phyloP scores from a whole-genome alignment of 2,113 vertebrate genomes.

The Cyprinus carpio region DNA sequence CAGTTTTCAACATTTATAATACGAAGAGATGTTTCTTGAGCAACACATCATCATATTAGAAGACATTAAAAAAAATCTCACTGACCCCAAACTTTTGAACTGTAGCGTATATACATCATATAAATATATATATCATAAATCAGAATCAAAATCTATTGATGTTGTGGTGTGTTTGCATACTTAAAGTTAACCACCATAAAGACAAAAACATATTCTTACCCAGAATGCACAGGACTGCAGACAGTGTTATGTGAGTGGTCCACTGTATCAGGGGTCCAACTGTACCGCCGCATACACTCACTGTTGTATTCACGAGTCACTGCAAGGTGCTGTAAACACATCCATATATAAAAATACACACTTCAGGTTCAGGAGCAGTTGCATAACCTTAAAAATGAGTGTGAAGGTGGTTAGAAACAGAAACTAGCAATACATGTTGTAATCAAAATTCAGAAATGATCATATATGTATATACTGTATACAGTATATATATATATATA shows the following conservation, averaged over 20 bases:
- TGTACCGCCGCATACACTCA: conserved; percentile 93
- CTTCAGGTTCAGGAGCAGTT: too few relatives aligned
- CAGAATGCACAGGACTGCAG: conserved; percentile 96
- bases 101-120: not conserved
- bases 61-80: not conserved
- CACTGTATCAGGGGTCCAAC: conserved; percentile 94
- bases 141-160: not conserved
- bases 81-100: not conserved
- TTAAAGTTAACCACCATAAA: not conserved
- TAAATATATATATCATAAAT: not conserved
- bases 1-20: too few relatives aligned
- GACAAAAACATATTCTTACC: conserved; percentile 78
- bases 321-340: conserved; percentile 82
- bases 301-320: conserved; percentile 91
- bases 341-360: not conserved
- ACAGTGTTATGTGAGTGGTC: conserved; percentile 92
- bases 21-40: too few relatives aligned
- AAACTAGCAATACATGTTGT: too few relatives aligned
- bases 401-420: too few relatives aligned
- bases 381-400: too few relatives aligned
- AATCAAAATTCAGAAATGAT: too few relatives aligned
- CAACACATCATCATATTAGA: too few relatives aligned
- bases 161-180: not conserved
- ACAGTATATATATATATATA: too few relatives aligned
- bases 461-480: too few relatives aligned